phyloP scores from a whole-genome alignment of 2,797 vertebrate genomes.

The Lagorchestes hirsutus region DNA sequence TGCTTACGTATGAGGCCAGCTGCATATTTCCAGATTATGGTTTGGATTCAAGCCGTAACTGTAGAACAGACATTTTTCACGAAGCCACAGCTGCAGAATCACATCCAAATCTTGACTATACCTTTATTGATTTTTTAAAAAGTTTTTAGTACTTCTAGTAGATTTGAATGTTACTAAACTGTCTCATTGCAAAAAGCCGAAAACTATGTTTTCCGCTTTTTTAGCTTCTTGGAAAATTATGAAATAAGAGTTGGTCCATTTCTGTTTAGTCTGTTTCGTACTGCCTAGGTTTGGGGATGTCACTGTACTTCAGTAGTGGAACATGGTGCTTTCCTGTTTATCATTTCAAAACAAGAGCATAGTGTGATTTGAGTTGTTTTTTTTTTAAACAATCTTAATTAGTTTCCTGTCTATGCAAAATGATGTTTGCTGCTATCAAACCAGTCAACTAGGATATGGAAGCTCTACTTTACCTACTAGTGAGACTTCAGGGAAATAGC shows the following conservation, averaged over 20 bases:
- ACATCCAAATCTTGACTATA: background rate
- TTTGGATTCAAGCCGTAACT: slow-evolving; percentile 43
- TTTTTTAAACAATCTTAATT: background rate
- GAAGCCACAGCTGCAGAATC: background rate
- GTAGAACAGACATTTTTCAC: slow-evolving; percentile 16
- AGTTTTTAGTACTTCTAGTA: slow-evolving; percentile 14
- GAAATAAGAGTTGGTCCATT: background rate
- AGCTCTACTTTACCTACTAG: slow-evolving; percentile 39
- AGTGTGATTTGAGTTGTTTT: background rate
- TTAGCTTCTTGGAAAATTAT: background rate
- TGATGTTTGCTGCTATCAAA: slow-evolving; percentile 6
- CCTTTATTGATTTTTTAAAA: background rate
- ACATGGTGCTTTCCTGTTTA: slow-evolving; percentile 36
- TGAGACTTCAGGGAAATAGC: background rate
- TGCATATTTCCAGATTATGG: slow-evolving; percentile 17
- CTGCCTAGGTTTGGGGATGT: background rate
- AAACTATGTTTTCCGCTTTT: background rate
- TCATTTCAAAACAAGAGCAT: slow-evolving; percentile 53
- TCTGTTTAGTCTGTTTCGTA: slow-evolving; percentile 24
- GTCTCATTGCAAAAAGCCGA: background rate
- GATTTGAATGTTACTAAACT: slow-evolving; percentile 35
- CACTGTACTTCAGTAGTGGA: slow-evolving; percentile 3
- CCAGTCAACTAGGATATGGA: background rate
- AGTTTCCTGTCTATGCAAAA: background rate
- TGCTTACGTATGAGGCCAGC: background rate